Base-by-base conservation (phyloP, 2,888 invertebrate species). In the Xylota segnis region DNA sequence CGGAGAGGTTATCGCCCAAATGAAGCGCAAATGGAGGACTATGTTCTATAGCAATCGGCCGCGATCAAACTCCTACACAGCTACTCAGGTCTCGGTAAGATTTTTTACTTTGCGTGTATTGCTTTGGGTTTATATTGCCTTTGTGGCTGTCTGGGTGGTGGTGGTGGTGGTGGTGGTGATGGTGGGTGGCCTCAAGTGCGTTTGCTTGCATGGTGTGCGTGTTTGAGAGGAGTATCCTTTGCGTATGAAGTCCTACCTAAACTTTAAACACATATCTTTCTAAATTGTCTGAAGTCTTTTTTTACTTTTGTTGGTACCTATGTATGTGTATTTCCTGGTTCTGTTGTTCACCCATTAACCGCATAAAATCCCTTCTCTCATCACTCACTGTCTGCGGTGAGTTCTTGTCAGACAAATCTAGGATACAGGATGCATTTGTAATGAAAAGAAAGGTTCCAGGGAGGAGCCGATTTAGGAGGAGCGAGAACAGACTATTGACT, bases 1-100 rank as follows among this genome's bases (percentile, higher is more conserved):
- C 91, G 98, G 98, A 88, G 98, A 98, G 95, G 98, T 98, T 93
- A 95, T 96, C 89, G 96, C 96, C 87, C 97, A 97, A 93, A 94
- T 97, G 90, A 96, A 96, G 89, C 94, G 97, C 83, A 96, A 95
- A 92, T 97, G 96, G 96, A 95, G 96, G 71, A 94, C 94, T 37
- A 93, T 94, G 61, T 95, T 95, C 89, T 95, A 96, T 91, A 92
- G 91, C 88, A 92, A 91, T 89, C 94, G 96, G 66, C 96, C 96
- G 79, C 94, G 97, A 84, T 95, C 96, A 87, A 97, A 96, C 93
- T 96, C 96, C 88, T 96, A 96, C 92, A 97, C 97, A 87, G 96
- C 96, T 65, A 97, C 97, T 89, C 97, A 97, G 90, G 96, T 97
- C 91, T 97, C 97, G 94, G 97, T 97, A 95, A 95, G 96, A 91